Evolutionary conservation across 2,888 invertebrate genomes (phyloP), one percentile per base, ranked within the genome.

Genomic region (Phaonia tiefii): DNA sequence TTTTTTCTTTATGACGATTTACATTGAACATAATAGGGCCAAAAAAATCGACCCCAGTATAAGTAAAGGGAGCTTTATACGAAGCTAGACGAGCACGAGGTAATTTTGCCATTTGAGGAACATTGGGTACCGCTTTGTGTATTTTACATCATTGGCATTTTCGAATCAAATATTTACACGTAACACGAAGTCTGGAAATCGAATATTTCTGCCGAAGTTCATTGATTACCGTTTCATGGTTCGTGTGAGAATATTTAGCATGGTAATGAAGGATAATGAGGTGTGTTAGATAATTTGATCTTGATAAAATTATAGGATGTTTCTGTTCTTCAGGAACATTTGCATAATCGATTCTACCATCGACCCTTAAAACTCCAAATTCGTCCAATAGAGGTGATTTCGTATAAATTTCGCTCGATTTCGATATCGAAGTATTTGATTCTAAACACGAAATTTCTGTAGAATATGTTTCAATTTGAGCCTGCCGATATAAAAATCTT

Each of bases 141-240:
- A 80, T 42, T 67, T 82, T 82, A 37, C 82, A 82, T n/a, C 13
- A 20, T 71, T 78, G 78, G 51, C 80, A 82, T 10, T 11, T 13
- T 56, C 75, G 66, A 8, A 51, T 39, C 4, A 44, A 46, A 13
- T 70, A 60, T 70, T 80, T 79, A 10, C 66, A 66, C 15, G 77
- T 70, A 10, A 72, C 71, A 17, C 75, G 66, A 25, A 82, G 46
- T 22, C 49, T 74, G 7, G 74, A 54, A 39, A 79, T 77, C 1
- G 17, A 51, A 54, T 51, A 76, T 44, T 31, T 51, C 51, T 76
- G 70, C 1, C 70, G 31, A 31, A 70, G 26, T 54, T 76, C 70
- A 42, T 76, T 76, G 4, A 65, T 22, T 11, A 25, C 75, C 2
- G 69, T 70, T 54, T 75, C 70, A 63, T 75, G 39, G 63, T 76